A percentile compares a stretch with the other conserved stretches of the same genome.
Evolutionary conservation across 2,797 vertebrate genomes (phyloP).

Genomic region (Alcedo atthis): DNA sequence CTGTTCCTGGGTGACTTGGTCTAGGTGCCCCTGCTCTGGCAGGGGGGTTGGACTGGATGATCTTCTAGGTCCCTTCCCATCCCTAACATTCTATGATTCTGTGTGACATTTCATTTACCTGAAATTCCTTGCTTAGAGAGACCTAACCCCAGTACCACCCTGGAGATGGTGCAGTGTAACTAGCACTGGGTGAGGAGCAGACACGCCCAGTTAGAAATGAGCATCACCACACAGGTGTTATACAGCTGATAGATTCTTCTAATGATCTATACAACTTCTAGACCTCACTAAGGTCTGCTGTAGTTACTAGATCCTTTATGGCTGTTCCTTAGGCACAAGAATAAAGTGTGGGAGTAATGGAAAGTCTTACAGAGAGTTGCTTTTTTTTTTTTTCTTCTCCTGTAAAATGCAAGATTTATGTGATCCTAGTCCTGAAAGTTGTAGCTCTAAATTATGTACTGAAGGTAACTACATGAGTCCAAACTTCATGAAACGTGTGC

Average conservation of each 20-base stretch:
- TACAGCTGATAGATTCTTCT: background rate
- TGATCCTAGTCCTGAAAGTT: background rate
- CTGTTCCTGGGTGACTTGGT: too few relatives aligned
- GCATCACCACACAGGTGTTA: background rate
- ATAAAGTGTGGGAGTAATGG: background rate
- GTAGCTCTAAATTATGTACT: conserved; percentile 50
- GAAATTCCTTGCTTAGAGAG: background rate
- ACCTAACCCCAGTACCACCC: background rate
- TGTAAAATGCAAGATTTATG: conserved; percentile 11
- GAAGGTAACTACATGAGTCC: background rate
- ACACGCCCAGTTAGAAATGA: background rate
- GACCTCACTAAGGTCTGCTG: background rate
- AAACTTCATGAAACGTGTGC: background rate
- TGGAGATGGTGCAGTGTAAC: background rate
- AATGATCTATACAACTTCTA: background rate
- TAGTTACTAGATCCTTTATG: background rate
- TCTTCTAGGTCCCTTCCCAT: too few relatives aligned
- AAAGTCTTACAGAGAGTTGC: background rate
- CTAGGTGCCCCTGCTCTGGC: too few relatives aligned
- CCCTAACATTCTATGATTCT: too few relatives aligned
- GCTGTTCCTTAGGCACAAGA: background rate
- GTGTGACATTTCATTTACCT: background rate
- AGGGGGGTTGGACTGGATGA: too few relatives aligned
- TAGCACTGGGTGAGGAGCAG: background rate
- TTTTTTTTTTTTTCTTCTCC: too few relatives aligned